Base-by-base conservation (phyloP, 1,140 invertebrate genomes). In the Asobara japonica region DNA sequence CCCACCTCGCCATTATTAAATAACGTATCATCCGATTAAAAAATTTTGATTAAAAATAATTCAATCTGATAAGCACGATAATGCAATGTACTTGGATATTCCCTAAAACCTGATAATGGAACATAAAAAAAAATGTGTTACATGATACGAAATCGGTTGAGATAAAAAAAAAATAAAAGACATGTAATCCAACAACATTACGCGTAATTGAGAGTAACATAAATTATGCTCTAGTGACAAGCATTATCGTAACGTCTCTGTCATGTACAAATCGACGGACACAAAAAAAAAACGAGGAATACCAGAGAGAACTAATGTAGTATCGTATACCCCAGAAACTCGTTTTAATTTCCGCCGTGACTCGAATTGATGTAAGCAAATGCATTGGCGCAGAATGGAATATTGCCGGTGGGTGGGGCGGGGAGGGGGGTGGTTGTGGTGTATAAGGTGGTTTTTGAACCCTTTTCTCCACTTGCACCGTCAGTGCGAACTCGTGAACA, bases 401-500 rank as follows among this genome's bases (percentile, higher is more conserved):
- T 25, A 27, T 56, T 22, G 45, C n/a, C n/a, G 18, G n/a, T 18
- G 18, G 18, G 51, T 25, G 51, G 25, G 22, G 51, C 25, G 31
- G 11, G 31, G 31, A 36, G 31, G 11, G 31, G 11, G 31, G 11
- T 6, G 11, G 11, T 6, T 36, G 56, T 51, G 64, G 38, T 69
- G 33, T 33, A 65, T 38, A 41, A 71, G 31, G 31, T 36, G n/a
- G 51, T 56, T 56, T 56, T 56, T 56, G 30, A 25, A 60, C 48
- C 51, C 67, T 56, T 38, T 38, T 56, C n/a, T n/a, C 29, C 27
- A 30, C 48, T 69, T 73, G 62, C 36, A 72, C 78, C 77, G 72
- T 79, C 79, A 74, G 79, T 77, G 77, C 79, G 77, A 83, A 82
- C 80, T 81, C 81, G 78, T 78, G 82, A 86, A 83, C 69, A 75